phyloP scores from a whole-genome alignment of 92 coral and sea anemone genomes.

The Epizoanthus illoricatus region DNA sequence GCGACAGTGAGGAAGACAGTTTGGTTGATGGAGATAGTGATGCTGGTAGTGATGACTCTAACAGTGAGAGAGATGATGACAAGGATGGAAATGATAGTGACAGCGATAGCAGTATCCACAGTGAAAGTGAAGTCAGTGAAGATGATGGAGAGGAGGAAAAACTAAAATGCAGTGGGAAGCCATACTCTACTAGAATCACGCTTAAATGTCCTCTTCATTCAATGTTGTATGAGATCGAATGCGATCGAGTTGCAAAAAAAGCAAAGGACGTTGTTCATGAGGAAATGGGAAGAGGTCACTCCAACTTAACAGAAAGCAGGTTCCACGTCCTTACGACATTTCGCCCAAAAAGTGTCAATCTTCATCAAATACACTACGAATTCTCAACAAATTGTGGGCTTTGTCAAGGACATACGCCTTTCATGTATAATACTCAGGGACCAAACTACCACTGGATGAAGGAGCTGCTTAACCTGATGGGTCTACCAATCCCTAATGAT shows the following conservation, averaged over 20 bases:
- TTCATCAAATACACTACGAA: conserved; percentile 53
- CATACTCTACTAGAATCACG: not conserved
- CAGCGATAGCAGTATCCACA: not conserved
- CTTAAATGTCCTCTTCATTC: conserved; percentile 47
- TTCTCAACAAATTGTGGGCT: conserved; percentile 49
- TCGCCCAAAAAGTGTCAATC: conserved; percentile 38
- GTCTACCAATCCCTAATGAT: conserved; percentile 47
- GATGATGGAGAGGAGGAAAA: conserved; percentile 34
- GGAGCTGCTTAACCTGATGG: conserved; percentile 34
- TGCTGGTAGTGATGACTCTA: not conserved
- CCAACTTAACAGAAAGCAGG: conserved; percentile 42
- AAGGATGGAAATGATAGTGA: not conserved
- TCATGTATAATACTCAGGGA: conserved; percentile 23
- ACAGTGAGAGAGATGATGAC: not conserved
- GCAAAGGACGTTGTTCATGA: conserved; percentile 37
- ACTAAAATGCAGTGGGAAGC: conserved; percentile 18
- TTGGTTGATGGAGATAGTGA: not conserved
- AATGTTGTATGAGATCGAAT: conserved; percentile 48
- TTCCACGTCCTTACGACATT: conserved; percentile 49
- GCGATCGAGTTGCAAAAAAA: conserved; percentile 27
- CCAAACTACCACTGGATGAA: conserved; percentile 48
- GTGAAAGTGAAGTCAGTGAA: conserved; percentile 5
- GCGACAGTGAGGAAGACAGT: not conserved
- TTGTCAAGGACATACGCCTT: conserved; percentile 50
- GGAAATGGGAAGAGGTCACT: conserved; percentile 49